Percentiles rank a stretch among this genome's conserved stretches.
phyloP scores from a whole-genome alignment of 2,888 invertebrate species.

The Venusia cambrica region DNA sequence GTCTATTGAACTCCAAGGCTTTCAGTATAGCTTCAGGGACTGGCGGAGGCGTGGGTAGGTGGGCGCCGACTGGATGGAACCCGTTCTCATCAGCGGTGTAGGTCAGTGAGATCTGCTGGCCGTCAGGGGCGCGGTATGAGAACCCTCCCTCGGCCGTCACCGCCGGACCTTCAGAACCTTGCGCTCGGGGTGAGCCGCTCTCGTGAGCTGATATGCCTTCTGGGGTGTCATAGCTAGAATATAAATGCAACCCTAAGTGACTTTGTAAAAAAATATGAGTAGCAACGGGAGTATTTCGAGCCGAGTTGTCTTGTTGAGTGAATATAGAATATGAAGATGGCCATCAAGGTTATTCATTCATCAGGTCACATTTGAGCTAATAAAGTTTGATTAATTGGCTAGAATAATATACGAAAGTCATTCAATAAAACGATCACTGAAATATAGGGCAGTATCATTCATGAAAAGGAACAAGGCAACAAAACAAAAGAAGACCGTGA shows the following conservation, averaged over 20 bases:
- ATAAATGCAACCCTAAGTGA: not conserved
- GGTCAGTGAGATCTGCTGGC: conserved; percentile 82
- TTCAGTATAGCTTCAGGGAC: conserved; percentile 81
- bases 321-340: too few species aligned
- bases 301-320: too few species aligned
- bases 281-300: too few species aligned
- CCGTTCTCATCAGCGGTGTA: conserved; percentile 88
- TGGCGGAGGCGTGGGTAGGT: conserved; percentile 82
- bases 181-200: conserved; percentile 79
- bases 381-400: too few species aligned
- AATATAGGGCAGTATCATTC: too few species aligned
- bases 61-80: conserved; percentile 83
- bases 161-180: conserved; percentile 76
- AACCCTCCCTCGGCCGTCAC: conserved; percentile 84
- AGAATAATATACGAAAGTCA: too few species aligned
- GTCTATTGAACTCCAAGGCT: conserved; percentile 69
- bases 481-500: too few species aligned
- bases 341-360: too few species aligned
- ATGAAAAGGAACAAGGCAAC: too few species aligned
- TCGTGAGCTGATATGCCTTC: conserved; percentile 84
- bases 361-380: too few species aligned
- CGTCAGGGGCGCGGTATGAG: conserved; percentile 85
- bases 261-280: conserved; percentile 1
- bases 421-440: too few species aligned
- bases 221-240: conserved; percentile 82